phyloP scores from a whole-genome alignment of 2,888 invertebrate genomes.

The Sinhomidia bicolor region DNA sequence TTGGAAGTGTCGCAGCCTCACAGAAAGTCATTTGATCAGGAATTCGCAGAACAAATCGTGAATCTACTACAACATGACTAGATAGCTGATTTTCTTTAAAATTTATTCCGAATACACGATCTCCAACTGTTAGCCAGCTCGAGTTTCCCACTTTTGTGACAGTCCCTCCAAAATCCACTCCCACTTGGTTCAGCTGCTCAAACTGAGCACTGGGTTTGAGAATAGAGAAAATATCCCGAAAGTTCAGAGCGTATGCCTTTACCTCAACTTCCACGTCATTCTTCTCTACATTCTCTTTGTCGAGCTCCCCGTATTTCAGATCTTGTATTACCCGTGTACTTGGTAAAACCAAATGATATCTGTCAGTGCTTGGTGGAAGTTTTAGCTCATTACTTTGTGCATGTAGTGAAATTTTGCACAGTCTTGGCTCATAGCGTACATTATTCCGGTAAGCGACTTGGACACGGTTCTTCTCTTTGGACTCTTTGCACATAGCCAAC shows the following conservation, averaged over 20 bases:
- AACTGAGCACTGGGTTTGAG: conserved; percentile 71
- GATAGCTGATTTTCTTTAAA: conserved; percentile 63
- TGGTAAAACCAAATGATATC: not conserved
- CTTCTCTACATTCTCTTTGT: not conserved
- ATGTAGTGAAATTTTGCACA: not conserved
- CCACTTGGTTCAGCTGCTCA: conserved; percentile 66
- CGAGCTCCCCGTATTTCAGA: not conserved
- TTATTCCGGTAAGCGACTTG: not conserved
- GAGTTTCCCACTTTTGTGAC: too few species aligned
- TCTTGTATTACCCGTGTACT: not conserved
- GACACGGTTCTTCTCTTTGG: not conserved
- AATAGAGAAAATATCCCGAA: conserved; percentile 70
- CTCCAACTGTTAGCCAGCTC: conserved; percentile 66
- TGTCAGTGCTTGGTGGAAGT: conserved; percentile 15
- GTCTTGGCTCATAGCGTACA: not conserved
- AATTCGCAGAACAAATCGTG: conserved; percentile 57
- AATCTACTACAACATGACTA: conserved; percentile 68
- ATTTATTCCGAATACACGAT: conserved; percentile 71
- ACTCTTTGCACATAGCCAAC: conserved; percentile 22
- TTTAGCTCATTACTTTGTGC: not conserved
- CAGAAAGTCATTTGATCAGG: conserved; percentile 57
- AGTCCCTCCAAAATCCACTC: conserved; percentile 71
- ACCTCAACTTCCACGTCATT: not conserved
- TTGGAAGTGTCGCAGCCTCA: conserved; percentile 73
- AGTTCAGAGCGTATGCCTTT: conserved; percentile 44